These are phyloP conservation scores for Eptesicus fuscus DNA, from an alignment of 2,113 vertebrate genomes.

Conservation along the genomic window DNA sequence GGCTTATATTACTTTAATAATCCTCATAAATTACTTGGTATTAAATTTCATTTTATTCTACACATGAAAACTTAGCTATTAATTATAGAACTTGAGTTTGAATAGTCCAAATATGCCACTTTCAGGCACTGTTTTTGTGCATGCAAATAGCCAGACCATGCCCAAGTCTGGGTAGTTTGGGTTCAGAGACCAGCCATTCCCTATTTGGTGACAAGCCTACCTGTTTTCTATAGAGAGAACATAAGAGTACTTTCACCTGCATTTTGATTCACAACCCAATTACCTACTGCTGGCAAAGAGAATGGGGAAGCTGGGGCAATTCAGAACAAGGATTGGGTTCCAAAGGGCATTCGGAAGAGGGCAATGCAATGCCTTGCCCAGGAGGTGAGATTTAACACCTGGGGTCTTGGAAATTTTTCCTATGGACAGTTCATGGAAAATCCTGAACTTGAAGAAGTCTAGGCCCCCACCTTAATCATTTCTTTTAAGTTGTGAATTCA, in stretches of 20 bases:
- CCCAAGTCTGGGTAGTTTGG: not conserved
- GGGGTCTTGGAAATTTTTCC: not conserved
- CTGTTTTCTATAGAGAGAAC: not conserved
- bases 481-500: not conserved
- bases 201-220: not conserved
- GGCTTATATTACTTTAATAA: not conserved
- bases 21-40: not conserved
- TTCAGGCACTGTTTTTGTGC: not conserved
- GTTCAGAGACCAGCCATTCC: not conserved
- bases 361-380: conserved; percentile 50
- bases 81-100: not conserved
- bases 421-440: conserved; percentile 53
- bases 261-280: conserved; percentile 59
- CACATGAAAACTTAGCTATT: not conserved
- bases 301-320: conserved; percentile 55
- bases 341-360: conserved; percentile 63
- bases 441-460: conserved; percentile 54
- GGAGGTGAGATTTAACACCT: conserved; percentile 75
- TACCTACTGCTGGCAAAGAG: conserved; percentile 74
- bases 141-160: not conserved
- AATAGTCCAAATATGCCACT: conserved; percentile 58
- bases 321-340: conserved; percentile 65
- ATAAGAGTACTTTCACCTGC: not conserved
- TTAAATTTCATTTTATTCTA: not conserved
- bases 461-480: not conserved